A percentile compares a stretch with the other conserved stretches of the same genome.
Evolutionary conservation across 2,797 vertebrate species (phyloP).

Genomic region (Petrocephalus sullivani): DNA sequence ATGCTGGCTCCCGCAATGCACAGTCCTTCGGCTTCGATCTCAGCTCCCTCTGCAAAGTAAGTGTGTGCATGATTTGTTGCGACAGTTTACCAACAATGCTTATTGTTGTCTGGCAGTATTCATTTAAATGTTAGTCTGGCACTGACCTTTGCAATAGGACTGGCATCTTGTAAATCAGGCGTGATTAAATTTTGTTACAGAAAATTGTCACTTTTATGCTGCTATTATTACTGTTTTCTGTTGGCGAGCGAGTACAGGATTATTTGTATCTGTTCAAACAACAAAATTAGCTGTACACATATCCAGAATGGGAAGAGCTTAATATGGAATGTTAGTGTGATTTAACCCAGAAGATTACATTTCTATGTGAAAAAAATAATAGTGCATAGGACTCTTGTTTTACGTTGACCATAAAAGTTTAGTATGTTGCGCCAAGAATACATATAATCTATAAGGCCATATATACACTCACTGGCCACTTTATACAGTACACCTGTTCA

Average conservation of each 20-base stretch:
- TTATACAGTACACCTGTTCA: neutral
- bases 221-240: neutral
- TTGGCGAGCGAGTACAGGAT: neutral
- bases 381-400: neutral
- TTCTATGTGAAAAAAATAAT: neutral
- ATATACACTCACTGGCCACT: neutral
- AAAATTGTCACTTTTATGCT: no score
- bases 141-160: neutral
- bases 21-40: slow-evolving; percentile 90
- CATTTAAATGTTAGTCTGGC: neutral
- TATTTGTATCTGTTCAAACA: neutral
- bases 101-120: neutral
- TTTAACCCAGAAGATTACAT: neutral
- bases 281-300: neutral
- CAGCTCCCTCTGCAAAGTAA: slow-evolving; percentile 93
- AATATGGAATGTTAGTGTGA: neutral
- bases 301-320: neutral
- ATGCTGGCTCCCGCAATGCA: slow-evolving; percentile 89
- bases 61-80: slow-evolving; percentile 33
- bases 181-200: neutral
- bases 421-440: neutral
- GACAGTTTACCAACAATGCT: neutral
- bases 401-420: neutral
- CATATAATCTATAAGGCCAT: neutral
- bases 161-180: neutral